Conservation (phyloP, 2,797 vertebrate genomes). For the Onychomys arenicola region DNA sequence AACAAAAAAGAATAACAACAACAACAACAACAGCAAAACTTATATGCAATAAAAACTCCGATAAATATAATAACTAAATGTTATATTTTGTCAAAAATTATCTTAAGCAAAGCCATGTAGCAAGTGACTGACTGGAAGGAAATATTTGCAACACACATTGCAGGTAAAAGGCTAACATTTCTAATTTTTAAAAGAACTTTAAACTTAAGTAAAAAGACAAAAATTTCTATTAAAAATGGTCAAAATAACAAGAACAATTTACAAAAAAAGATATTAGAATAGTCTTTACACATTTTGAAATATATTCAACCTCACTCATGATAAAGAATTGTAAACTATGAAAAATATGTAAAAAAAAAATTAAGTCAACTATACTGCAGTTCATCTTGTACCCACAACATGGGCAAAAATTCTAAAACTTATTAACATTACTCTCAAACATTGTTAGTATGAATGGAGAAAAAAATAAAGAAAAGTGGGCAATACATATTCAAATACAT, state of each 20-base stretch:
- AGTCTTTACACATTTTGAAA: not conserved
- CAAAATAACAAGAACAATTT: conserved; percentile 26
- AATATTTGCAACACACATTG: not conserved
- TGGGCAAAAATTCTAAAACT: not conserved
- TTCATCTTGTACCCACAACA: not conserved
- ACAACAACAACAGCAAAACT: not conserved
- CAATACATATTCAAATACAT: not conserved
- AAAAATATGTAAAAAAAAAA: not conserved
- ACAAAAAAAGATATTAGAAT: not conserved
- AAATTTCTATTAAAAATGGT: not conserved
- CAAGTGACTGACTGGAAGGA: not conserved
- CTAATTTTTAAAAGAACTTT: not conserved
- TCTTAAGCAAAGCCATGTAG: not conserved
- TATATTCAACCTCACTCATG: not conserved
- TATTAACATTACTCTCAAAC: not conserved
- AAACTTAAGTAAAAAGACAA: not conserved
- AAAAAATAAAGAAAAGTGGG: not conserved
- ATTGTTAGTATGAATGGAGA: not conserved
- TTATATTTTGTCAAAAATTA: not conserved
- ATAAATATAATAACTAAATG: not conserved
- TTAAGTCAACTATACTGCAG: not conserved
- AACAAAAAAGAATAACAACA: not conserved
- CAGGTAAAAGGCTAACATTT: not conserved
- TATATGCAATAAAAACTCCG: not conserved
- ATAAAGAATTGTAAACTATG: not conserved